Evolutionary conservation across 2,797 vertebrate genomes (phyloP), one percentile per base, ranked within the genome.

Genomic region (Gobio occitaniae): DNA sequence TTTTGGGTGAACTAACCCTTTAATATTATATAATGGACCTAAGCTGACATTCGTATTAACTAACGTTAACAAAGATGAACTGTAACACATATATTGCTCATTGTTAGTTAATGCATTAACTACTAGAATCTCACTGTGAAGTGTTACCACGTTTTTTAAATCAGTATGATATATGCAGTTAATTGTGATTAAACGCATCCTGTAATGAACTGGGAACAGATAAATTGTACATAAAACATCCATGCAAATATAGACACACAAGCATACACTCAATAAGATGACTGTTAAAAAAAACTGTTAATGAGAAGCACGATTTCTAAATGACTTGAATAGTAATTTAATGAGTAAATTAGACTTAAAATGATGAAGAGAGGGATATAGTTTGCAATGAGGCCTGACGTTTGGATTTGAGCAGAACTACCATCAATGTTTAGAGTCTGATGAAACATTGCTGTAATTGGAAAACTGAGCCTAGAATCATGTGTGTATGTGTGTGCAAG

Each of bases 391-490:
- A 80, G 78, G 44, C 44, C 41, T 48, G 17, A 66, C 36, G 47
- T 68, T 36, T 36, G 78, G 29, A 17, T 68, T 50, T n/a, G 78
- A 80, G 44, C 44, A 80, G 61, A 36, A 61, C 75, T 10, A 16
- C 36, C 56, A 21, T 61, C 59, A 66, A 63, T 50, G 44, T 47
- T 66, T 44, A 41, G 29, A 48, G 25, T 38, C 74, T 80, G 78
- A 68, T 80, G 78, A 80, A 80, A 80, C 29, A 66, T 32, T 38
- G 25, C 44, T 50, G 47, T 80, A 80, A 68, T 50, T 68, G 78
- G 47, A 68, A 65, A 68, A 80, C 16, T 48, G 10, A 50, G n/a
- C 25, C 44, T 29, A 1, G 25, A 50, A 16, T 54, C 47, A 32
- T 75, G 6, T 72, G 21, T 8, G 21, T n/a, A 10, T 52, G 25